These are phyloP conservation scores for Falco rusticolus DNA, from an alignment of 2,797 vertebrate species.

Conservation along the genomic window DNA sequence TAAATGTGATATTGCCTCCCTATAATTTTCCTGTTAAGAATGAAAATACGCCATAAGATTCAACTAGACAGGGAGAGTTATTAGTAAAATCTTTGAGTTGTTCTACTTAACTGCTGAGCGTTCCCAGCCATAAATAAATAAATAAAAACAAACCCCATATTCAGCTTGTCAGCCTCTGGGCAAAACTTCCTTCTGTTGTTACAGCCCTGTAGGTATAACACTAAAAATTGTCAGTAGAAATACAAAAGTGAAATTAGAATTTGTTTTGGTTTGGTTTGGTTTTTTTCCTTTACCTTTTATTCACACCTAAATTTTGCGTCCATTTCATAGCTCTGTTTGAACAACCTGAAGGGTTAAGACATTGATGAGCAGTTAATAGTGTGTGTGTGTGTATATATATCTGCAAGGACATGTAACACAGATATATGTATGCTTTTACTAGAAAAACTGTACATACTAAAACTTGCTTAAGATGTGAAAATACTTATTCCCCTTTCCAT, in stretches of 20 bases:
- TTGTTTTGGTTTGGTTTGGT: not conserved
- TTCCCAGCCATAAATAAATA: conserved; percentile 31
- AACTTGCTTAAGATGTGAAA: not conserved
- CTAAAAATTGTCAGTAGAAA: not conserved
- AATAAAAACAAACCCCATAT: not conserved
- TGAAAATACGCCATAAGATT: conserved; percentile 19
- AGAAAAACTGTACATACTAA: not conserved
- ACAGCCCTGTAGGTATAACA: not conserved
- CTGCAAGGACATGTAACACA: not conserved
- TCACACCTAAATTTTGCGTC: not conserved
- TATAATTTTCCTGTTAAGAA: conserved; percentile 41
- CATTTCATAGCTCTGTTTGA: not conserved
- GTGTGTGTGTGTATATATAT: not conserved
- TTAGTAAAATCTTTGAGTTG: not conserved
- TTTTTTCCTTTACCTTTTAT: not conserved
- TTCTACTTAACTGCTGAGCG: not conserved
- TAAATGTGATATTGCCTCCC: not conserved
- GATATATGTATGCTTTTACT: not conserved
- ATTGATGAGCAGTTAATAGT: not conserved
- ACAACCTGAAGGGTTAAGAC: not conserved
- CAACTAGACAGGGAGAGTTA: not conserved
- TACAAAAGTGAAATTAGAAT: not conserved
- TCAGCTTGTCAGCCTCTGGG: conserved; percentile 31
- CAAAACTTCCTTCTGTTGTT: conserved; percentile 21
- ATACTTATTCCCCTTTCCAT: not conserved